Conservation (phyloP, 2,888 invertebrate species). For the Anoncus sp. region DNA sequence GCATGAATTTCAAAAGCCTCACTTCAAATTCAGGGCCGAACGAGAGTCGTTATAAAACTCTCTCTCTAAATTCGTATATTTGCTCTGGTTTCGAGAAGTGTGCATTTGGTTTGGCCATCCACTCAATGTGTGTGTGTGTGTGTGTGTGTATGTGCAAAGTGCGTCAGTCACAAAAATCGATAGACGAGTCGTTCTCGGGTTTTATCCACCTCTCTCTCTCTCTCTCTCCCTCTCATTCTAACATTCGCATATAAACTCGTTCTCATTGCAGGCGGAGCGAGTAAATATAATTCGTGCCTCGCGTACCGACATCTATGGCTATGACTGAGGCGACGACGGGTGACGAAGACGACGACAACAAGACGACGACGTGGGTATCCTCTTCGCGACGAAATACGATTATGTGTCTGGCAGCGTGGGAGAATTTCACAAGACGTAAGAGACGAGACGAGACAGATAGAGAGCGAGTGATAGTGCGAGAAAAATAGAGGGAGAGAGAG, state of each 20-base stretch:
- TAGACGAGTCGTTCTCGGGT: conserved; percentile 54
- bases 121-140: neutral
- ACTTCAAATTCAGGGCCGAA: neutral
- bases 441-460: neutral
- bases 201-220: conserved; percentile 42
- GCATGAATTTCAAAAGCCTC: neutral
- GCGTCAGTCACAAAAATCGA: conserved; percentile 63
- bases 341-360: too few relatives aligned
- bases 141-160: conserved; percentile 39
- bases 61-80: conserved; percentile 1
- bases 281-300: conserved; percentile 58
- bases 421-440: conserved; percentile 48
- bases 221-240: neutral
- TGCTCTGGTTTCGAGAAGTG: conserved; percentile 20
- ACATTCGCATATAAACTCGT: conserved; percentile 31
- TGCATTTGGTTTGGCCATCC: conserved; percentile 22
- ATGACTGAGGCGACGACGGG: conserved; percentile 14
- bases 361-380: conserved; percentile 33
- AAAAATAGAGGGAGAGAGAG: neutral
- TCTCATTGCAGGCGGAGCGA: conserved; percentile 28
- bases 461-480: neutral
- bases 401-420: conserved; percentile 54
- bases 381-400: conserved; percentile 49
- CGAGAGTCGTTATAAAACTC: neutral
- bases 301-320: conserved; percentile 32